These are phyloP conservation scores for Calidris pygmaea DNA, from an alignment of 2,113 vertebrate species.

Conservation along the genomic window DNA sequence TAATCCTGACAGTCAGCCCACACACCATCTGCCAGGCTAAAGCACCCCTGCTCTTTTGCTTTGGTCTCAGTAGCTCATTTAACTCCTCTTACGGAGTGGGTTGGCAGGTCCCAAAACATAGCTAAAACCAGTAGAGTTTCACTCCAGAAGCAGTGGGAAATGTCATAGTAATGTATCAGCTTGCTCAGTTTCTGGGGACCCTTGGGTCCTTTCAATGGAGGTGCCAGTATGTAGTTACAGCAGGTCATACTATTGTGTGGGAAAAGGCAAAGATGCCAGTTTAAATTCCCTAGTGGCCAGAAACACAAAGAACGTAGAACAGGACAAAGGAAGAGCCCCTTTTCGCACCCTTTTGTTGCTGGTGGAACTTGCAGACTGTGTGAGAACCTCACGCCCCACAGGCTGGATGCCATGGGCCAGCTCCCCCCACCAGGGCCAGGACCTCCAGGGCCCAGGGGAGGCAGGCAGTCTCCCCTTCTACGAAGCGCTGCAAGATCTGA, in stretches of 20 bases:
- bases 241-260: neutral
- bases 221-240: neutral
- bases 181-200: neutral
- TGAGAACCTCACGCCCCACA: neutral
- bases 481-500: neutral
- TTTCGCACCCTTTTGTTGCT: neutral
- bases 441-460: neutral
- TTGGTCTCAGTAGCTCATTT: neutral
- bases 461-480: neutral
- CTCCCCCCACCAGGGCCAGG: neutral
- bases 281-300: neutral
- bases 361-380: neutral
- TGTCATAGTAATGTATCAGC: neutral
- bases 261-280: neutral
- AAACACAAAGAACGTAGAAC: neutral
- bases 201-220: neutral
- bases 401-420: neutral
- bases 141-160: neutral
- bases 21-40: neutral
- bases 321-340: neutral
- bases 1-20: neutral
- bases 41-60: neutral
- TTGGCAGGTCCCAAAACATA: neutral
- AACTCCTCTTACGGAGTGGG: neutral
- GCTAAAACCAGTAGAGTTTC: neutral